Evolutionary conservation across 2,797 vertebrate species (phyloP).

Genomic region (Sebastes iracundus): DNA sequence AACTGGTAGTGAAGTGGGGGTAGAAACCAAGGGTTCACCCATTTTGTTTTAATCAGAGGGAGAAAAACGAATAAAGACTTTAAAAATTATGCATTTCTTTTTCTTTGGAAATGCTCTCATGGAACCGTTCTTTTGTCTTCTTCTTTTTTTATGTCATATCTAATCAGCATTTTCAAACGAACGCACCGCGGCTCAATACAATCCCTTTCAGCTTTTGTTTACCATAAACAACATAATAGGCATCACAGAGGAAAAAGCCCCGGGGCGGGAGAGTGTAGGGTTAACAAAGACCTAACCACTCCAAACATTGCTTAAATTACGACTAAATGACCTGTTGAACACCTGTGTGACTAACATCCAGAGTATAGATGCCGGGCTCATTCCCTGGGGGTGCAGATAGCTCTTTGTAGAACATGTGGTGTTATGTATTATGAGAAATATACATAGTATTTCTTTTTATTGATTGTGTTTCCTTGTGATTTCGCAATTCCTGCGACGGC

Average conservation of each 20-base stretch:
- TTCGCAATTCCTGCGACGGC: not conserved
- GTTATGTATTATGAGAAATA: not conserved
- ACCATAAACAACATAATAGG: conserved; percentile 83
- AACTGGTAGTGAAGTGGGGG: conserved; percentile 63
- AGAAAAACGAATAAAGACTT: conserved; percentile 20
- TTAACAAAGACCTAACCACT: conserved; percentile 70
- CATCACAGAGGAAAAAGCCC: conserved; percentile 74
- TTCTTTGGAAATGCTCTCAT: conserved; percentile 20
- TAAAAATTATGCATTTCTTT: conserved; percentile 39
- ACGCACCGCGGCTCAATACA: conserved; percentile 65
- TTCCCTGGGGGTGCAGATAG: not conserved
- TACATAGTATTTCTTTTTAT: not conserved
- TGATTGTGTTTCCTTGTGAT: not conserved
- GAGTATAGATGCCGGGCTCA: not conserved
- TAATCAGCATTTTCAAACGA: conserved; percentile 77
- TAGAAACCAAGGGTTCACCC: conserved; percentile 45
- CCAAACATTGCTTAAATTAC: conserved; percentile 75
- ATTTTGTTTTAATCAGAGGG: conserved; percentile 76
- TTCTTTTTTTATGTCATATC: conserved; percentile 54
- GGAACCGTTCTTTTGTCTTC: conserved; percentile 32
- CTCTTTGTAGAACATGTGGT: not conserved
- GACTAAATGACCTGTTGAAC: conserved; percentile 63
- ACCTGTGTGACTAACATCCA: conserved; percentile 54
- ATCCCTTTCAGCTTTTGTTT: conserved; percentile 83
- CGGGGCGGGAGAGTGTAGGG: conserved; percentile 52